Conservation (phyloP, 1,140 invertebrate genomes). For the Colletes gigas region DNA sequence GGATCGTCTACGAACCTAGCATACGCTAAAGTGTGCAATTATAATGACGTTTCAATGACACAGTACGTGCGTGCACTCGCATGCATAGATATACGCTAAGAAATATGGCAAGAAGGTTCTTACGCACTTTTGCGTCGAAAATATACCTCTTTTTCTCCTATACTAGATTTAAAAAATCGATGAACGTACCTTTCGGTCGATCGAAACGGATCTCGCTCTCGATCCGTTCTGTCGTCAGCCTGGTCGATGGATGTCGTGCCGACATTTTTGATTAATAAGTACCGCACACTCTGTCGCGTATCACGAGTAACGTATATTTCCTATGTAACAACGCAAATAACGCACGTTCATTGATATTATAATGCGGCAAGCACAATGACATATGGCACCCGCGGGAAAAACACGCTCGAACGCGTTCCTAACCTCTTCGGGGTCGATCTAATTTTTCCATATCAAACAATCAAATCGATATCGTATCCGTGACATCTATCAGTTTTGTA, state of each 20-base stretch:
- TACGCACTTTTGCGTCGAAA: not conserved
- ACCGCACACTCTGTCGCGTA: not conserved
- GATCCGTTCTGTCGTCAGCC: not conserved
- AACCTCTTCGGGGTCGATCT: no score
- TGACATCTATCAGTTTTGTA: not conserved
- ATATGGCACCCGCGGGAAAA: slow-evolving; percentile 54
- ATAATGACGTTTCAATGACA: not conserved
- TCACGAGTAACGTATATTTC: not conserved
- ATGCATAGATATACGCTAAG: slow-evolving; percentile 1
- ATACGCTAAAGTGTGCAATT: slow-evolving; percentile 18
- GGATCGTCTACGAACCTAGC: slow-evolving; percentile 1
- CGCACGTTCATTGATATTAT: slow-evolving; percentile 41
- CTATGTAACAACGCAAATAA: slow-evolving; percentile 27
- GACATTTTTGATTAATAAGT: not conserved
- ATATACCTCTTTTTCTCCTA: not conserved
- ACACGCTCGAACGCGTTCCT: not conserved
- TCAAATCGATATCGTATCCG: no score
- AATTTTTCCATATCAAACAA: no score
- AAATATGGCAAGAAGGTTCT: slow-evolving; percentile 47
- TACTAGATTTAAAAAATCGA: not conserved
- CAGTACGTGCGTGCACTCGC: not conserved
- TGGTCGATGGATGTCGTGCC: not conserved
- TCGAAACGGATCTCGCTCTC: not conserved
- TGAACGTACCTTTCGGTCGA: not conserved
- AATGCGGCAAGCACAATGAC: slow-evolving; percentile 59